Conservation (phyloP, 1,140 invertebrate genomes). For the Drosophila biarmipes region DNA sequence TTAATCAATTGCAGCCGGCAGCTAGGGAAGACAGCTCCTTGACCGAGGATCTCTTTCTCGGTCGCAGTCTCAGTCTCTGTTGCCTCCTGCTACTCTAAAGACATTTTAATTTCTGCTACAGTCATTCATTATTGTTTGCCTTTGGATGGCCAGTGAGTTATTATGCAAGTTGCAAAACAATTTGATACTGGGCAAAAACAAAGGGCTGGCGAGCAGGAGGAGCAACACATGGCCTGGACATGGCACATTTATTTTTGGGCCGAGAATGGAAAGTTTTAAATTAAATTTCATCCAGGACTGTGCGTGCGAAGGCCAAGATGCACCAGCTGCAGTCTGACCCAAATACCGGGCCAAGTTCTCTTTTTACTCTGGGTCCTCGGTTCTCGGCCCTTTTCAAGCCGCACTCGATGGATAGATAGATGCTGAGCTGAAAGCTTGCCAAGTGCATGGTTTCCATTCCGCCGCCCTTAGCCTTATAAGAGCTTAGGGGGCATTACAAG, state of each 20-base stretch:
- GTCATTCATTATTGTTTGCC: slow-evolving; percentile 57
- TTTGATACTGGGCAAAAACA: slow-evolving; percentile 39
- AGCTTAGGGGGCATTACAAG: background rate
- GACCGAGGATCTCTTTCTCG: background rate
- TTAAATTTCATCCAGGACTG: slow-evolving; percentile 65
- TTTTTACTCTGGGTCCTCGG: background rate
- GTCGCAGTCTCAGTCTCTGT: too few species aligned
- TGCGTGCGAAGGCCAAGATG: slow-evolving; percentile 57
- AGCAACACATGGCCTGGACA: slow-evolving; percentile 50
- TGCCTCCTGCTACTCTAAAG: slow-evolving; percentile 3
- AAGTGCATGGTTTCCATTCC: slow-evolving; percentile 2
- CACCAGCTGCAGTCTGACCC: slow-evolving; percentile 70
- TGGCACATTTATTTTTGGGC: slow-evolving; percentile 60
- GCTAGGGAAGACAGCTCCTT: slow-evolving; percentile 4
- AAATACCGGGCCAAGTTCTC: slow-evolving; percentile 64
- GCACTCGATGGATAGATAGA: slow-evolving; percentile 35
- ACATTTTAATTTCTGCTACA: slow-evolving; percentile 59
- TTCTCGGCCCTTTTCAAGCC: slow-evolving; percentile 1
- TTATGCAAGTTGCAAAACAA: slow-evolving; percentile 73
- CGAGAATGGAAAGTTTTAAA: slow-evolving; percentile 66
- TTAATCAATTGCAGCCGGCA: slow-evolving; percentile 57
- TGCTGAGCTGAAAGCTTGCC: slow-evolving; percentile 22
- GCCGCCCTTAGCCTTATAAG: background rate
- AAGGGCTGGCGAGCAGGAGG: slow-evolving; percentile 1
- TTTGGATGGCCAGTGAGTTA: slow-evolving; percentile 64